Percentiles rank a stretch among this genome's conserved stretches.
Evolutionary conservation across 2,113 vertebrate genomes (phyloP).

Genomic region (Pseudopodoces humilis): DNA sequence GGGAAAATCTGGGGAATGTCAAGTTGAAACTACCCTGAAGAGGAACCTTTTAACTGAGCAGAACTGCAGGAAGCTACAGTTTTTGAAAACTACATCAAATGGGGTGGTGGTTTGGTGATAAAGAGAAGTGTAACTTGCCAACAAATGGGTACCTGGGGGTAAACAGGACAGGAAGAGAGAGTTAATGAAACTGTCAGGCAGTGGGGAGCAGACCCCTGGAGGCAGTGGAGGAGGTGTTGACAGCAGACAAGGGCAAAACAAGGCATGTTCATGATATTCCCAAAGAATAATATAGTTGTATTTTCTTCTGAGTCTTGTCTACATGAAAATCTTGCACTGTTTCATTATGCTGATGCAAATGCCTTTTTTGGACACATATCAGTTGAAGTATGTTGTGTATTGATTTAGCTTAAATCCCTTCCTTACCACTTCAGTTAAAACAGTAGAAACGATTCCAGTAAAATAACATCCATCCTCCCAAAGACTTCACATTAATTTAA

Average conservation of each 20-base stretch:
- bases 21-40: neutral
- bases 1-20: neutral
- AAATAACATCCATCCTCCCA: slow-evolving; percentile 17
- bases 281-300: neutral
- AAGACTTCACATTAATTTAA: slow-evolving; percentile 10
- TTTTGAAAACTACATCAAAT: neutral
- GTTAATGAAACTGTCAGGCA: slow-evolving; percentile 14
- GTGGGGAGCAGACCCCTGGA: neutral
- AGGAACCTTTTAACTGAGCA: neutral
- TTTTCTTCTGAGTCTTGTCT: slow-evolving; percentile 23
- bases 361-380: neutral
- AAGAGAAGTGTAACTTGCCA: neutral
- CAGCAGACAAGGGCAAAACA: slow-evolving; percentile 21
- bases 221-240: slow-evolving; percentile 30
- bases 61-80: neutral
- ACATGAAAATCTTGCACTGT: neutral
- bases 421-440: slow-evolving; percentile 6
- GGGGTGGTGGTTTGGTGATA: neutral
- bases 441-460: neutral
- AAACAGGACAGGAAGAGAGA: neutral
- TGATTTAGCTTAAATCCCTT: slow-evolving; percentile 18
- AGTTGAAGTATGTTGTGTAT: neutral
- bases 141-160: neutral
- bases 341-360: slow-evolving; percentile 37
- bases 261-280: neutral